A percentile compares a stretch with the other conserved stretches of the same genome.
These are phyloP conservation scores for Magallana gigas DNA, from an alignment of 1,140 invertebrate genomes.

Conservation along the genomic window DNA sequence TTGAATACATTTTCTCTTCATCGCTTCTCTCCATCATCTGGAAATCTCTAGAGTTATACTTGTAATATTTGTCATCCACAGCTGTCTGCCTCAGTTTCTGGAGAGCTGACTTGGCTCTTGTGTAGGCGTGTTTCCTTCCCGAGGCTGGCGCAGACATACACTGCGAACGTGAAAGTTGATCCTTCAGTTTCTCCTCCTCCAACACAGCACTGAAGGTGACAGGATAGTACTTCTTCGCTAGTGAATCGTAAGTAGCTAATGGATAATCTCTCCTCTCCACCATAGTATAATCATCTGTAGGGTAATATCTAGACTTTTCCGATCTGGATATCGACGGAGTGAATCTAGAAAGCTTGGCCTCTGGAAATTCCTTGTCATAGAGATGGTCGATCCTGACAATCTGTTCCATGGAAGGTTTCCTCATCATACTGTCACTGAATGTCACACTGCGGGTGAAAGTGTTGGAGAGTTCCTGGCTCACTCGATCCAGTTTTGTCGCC, in stretches of 20 bases:
- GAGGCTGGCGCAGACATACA: neutral
- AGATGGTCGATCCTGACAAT: neutral
- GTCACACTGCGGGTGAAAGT: slow-evolving; percentile 46
- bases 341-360: neutral
- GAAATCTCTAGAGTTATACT: slow-evolving; percentile 21
- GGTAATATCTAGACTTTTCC: neutral
- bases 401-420: neutral
- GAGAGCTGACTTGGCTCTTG: slow-evolving; percentile 30
- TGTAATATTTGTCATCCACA: slow-evolving; percentile 5
- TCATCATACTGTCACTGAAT: neutral
- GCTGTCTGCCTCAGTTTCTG: neutral
- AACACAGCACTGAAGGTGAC: slow-evolving; percentile 51
- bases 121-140: slow-evolving; percentile 13
- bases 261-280: slow-evolving; percentile 35
- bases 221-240: slow-evolving; percentile 47
- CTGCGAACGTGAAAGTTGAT: slow-evolving; percentile 34
- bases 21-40: neutral
- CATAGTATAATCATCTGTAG: slow-evolving; percentile 6
- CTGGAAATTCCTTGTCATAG: slow-evolving; percentile 25
- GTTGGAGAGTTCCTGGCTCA: slow-evolving; percentile 48
- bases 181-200: slow-evolving; percentile 41
- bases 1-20: slow-evolving; percentile 57
- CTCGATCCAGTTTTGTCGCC: slow-evolving; percentile 46
- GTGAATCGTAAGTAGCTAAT: slow-evolving; percentile 41
- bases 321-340: slow-evolving; percentile 29